A percentile compares a stretch with the other conserved stretches of the same genome.
Evolutionary conservation across 1,140 invertebrate genomes (phyloP).

Genomic region (Lithobius niger): DNA sequence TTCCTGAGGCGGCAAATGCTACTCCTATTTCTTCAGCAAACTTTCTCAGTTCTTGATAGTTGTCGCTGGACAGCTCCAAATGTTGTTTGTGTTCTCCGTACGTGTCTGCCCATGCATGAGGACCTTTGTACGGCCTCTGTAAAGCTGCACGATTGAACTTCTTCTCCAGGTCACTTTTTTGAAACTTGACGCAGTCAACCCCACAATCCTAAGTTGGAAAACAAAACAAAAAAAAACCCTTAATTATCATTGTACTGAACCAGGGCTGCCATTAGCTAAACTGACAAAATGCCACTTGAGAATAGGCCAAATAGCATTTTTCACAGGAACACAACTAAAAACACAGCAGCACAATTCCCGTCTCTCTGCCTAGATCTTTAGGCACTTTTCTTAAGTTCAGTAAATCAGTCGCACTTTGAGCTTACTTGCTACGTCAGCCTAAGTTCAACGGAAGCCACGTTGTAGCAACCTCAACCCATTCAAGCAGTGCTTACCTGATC

Average conservation of each 20-base stretch:
- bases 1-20: conserved; percentile 58
- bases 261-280: not conserved
- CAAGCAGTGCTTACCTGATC: no score
- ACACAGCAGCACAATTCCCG: no score
- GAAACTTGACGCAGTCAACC: conserved; percentile 70
- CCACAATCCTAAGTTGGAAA: conserved; percentile 41
- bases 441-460: no score
- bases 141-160: conserved; percentile 55
- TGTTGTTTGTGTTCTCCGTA: conserved; percentile 60
- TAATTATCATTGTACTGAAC: not conserved
- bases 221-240: not conserved
- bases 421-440: no score
- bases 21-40: conserved; percentile 47
- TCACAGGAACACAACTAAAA: no score
- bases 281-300: no score
- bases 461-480: no score
- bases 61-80: conserved; percentile 51
- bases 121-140: conserved; percentile 40
- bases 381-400: no score
- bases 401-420: no score
- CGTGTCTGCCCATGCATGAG: conserved; percentile 57
- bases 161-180: conserved; percentile 51
- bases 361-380: no score
- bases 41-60: conserved; percentile 48
- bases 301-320: no score